Percentiles rank a stretch among this genome's conserved stretches.
These are phyloP conservation scores for Sus scrofa DNA, from an alignment of 2,113 vertebrate genomes.

Conservation along the genomic window DNA sequence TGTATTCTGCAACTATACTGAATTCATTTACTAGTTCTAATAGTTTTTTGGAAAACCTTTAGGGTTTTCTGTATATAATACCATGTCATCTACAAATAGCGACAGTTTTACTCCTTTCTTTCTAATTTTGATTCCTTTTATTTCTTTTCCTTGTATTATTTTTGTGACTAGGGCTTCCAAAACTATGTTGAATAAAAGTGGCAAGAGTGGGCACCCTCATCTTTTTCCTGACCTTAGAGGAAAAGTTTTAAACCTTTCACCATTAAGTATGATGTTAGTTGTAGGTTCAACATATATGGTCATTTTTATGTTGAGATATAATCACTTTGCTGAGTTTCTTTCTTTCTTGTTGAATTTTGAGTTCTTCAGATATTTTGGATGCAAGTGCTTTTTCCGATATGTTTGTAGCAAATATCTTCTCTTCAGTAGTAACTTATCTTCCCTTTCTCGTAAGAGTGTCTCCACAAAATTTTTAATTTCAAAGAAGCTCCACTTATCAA, in stretches of 20 bases:
- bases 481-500: background rate
- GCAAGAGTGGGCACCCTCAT: background rate
- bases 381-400: background rate
- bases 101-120: too few relatives aligned
- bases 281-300: too few relatives aligned
- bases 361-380: background rate
- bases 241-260: background rate
- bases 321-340: background rate
- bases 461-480: background rate
- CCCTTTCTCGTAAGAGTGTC: background rate
- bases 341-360: background rate
- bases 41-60: too few relatives aligned
- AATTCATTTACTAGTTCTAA: too few relatives aligned
- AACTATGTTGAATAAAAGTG: too few relatives aligned
- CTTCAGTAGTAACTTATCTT: background rate
- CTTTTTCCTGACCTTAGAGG: background rate
- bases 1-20: too few relatives aligned
- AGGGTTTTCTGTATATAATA: too few relatives aligned
- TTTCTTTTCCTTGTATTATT: too few relatives aligned
- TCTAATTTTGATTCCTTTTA: too few relatives aligned
- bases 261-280: accelerated
- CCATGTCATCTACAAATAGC: too few relatives aligned
- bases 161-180: too few relatives aligned
- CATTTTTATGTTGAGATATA: background rate
- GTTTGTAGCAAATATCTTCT: background rate